Conservation (phyloP, 2,797 vertebrate species). For the Capromys pilorides region DNA sequence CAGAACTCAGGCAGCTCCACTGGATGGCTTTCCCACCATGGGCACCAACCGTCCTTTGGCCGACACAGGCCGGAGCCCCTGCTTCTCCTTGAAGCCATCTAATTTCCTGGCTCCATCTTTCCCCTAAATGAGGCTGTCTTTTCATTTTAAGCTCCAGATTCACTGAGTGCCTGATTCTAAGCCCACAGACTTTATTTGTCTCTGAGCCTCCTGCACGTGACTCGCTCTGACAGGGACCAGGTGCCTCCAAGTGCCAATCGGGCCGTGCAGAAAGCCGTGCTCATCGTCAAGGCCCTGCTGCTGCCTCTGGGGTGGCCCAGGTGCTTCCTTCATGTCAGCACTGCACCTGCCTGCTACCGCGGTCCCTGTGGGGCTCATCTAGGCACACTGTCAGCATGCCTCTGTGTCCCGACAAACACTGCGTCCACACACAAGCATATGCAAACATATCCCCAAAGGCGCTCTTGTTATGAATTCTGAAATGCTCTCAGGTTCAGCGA, state of each 20-base stretch:
- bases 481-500: not conserved
- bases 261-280: not conserved
- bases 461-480: not conserved
- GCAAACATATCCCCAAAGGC: not conserved
- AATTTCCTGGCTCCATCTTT: constrained; percentile 63
- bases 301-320: not conserved
- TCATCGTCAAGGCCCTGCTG: not conserved
- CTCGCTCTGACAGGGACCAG: constrained; percentile 53
- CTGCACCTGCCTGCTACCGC: not conserved
- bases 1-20: not conserved
- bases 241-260: constrained; percentile 38
- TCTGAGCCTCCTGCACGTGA: constrained; percentile 42
- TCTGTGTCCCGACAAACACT: not conserved
- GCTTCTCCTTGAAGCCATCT: constrained; percentile 53
- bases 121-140: constrained; percentile 63
- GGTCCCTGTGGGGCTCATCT: not conserved
- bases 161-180: constrained; percentile 28
- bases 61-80: not conserved
- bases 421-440: not conserved
- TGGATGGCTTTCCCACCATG: not conserved
- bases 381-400: not conserved
- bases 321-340: not conserved
- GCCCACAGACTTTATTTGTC: constrained; percentile 67
- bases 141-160: constrained; percentile 70
- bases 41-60: not conserved